Conservation (phyloP, 2,888 invertebrate genomes). For the Mechanitis mazaeus region DNA sequence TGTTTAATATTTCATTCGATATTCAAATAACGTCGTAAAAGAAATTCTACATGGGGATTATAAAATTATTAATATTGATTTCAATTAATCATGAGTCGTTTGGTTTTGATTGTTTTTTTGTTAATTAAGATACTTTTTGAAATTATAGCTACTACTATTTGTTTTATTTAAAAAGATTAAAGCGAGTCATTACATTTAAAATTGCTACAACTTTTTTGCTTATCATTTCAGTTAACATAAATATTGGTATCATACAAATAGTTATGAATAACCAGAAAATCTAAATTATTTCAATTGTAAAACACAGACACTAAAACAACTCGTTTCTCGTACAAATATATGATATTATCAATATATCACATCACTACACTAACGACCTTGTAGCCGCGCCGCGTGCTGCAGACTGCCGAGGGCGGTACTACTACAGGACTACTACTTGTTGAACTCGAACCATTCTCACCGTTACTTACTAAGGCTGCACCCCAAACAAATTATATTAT, state of each 20-base stretch:
- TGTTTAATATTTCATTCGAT: slow-evolving; percentile 30
- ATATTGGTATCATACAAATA: too few relatives aligned
- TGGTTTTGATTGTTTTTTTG: slow-evolving; percentile 15
- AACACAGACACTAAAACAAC: not conserved
- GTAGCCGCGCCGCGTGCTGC: slow-evolving; percentile 53
- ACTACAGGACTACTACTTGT: slow-evolving; percentile 51
- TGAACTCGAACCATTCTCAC: slow-evolving; percentile 32
- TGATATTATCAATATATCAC: not conserved
- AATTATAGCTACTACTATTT: too few relatives aligned
- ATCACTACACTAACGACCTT: slow-evolving; percentile 22
- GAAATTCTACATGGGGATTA: slow-evolving; percentile 37
- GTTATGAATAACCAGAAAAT: too few relatives aligned
- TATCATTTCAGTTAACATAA: too few relatives aligned
- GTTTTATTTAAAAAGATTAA: too few relatives aligned
- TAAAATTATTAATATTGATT: slow-evolving; percentile 34
- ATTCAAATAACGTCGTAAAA: slow-evolving; percentile 55
- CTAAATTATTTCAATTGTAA: too few relatives aligned
- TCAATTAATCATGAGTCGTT: slow-evolving; percentile 14
- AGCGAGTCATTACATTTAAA: too few relatives aligned
- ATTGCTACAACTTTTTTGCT: too few relatives aligned
- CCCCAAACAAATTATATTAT: too few relatives aligned
- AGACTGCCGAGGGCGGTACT: slow-evolving; percentile 72
- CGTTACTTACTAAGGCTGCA: not conserved
- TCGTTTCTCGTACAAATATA: not conserved
- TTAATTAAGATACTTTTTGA: too few relatives aligned